Evolutionary conservation across 2,113 vertebrate genomes (phyloP).

Genomic region (Erythrolamprus reginae): DNA sequence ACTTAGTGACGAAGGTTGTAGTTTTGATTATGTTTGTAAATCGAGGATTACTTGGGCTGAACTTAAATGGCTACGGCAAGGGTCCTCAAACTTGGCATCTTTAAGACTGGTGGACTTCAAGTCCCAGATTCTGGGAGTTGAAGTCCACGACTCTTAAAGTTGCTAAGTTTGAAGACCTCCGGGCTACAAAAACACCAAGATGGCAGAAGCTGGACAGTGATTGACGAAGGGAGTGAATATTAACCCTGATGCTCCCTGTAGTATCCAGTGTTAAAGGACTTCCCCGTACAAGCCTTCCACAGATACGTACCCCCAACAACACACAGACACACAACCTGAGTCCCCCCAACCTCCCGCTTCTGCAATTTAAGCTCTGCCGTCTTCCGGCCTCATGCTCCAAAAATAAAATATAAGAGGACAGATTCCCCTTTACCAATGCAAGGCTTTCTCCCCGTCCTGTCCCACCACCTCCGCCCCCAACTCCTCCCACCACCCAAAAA

Average conservation of each 20-base stretch:
- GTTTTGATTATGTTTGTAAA: too few relatives aligned
- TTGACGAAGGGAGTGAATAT: too few relatives aligned
- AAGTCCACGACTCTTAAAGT: too few relatives aligned
- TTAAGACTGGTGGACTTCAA: too few relatives aligned
- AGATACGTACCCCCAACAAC: background rate
- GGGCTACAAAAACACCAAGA: background rate
- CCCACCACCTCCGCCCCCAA: too few relatives aligned
- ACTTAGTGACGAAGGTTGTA: background rate
- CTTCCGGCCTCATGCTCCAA: background rate
- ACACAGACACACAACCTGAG: background rate
- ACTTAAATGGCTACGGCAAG: too few relatives aligned
- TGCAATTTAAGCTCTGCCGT: background rate
- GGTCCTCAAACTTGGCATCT: too few relatives aligned
- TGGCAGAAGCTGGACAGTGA: background rate
- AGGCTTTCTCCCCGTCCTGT: too few relatives aligned
- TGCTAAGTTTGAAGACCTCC: too few relatives aligned
- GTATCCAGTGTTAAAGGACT: constrained; percentile 19
- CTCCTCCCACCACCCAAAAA: background rate
- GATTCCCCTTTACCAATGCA: too few relatives aligned
- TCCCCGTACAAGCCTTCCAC: background rate
- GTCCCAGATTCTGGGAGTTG: too few relatives aligned
- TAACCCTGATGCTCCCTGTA: background rate
- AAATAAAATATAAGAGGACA: background rate
- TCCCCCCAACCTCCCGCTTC: background rate
- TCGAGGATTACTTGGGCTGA: too few relatives aligned